Evolutionary conservation across 2,113 vertebrate genomes (phyloP).

Genomic region (Nestor notabilis): DNA sequence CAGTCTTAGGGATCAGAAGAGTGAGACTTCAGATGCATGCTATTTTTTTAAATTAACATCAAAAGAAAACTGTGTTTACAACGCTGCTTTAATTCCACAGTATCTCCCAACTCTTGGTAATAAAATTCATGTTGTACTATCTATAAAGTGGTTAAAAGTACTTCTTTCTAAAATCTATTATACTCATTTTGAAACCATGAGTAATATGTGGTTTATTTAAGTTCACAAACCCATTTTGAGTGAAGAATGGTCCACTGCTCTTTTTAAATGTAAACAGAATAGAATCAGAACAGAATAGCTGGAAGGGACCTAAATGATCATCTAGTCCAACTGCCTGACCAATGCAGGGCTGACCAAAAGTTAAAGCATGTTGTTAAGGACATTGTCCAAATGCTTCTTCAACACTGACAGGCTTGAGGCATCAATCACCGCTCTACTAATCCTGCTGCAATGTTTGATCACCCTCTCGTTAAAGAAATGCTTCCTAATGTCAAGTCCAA

Average conservation of each 20-base stretch:
- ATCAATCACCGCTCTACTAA: neutral
- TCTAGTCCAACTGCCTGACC: neutral
- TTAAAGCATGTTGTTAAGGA: neutral
- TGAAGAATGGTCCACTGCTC: neutral
- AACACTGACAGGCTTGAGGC: neutral
- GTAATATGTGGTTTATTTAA: neutral
- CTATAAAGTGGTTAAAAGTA: neutral
- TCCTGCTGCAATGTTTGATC: neutral
- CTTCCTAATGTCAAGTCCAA: neutral
- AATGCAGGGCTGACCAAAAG: neutral
- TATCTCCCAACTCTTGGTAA: neutral
- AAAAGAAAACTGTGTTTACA: neutral
- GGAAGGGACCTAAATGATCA: neutral
- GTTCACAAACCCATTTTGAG: neutral
- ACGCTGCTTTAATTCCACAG: neutral
- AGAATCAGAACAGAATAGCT: neutral
- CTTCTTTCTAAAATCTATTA: neutral
- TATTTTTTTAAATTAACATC: neutral
- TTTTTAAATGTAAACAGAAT: neutral
- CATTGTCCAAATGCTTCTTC: neutral
- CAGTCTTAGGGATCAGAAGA: neutral
- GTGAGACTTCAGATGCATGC: neutral
- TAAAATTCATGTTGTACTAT: neutral
- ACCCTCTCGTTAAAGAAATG: neutral
- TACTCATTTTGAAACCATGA: neutral